A percentile compares a stretch with the other conserved stretches of the same genome.
Evolutionary conservation across 2,113 vertebrate species (phyloP).

Genomic region (Erythrocebus patas): DNA sequence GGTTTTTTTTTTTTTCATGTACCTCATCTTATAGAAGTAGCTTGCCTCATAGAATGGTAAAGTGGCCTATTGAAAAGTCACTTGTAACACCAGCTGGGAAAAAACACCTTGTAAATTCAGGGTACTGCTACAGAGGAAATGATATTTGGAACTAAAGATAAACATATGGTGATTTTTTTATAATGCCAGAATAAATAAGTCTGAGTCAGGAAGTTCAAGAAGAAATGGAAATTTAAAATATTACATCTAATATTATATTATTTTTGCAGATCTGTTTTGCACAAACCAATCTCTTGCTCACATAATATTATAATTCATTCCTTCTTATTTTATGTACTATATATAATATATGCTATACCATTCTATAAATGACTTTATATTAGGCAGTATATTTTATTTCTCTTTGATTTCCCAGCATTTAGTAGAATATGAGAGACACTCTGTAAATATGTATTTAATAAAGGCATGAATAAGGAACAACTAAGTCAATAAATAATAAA

Average conservation of each 20-base stretch:
- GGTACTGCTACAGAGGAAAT: not conserved
- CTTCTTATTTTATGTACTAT: not conserved
- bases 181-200: not conserved
- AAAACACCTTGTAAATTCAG: not conserved
- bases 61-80: not conserved
- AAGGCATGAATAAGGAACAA: constrained; percentile 39
- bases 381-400: not conserved
- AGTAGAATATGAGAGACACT: not conserved
- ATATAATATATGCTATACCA: not conserved
- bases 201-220: constrained; percentile 13
- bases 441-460: constrained; percentile 27
- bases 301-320: not conserved
- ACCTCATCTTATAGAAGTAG: not conserved
- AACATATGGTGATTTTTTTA: not conserved
- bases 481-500: constrained; percentile 36
- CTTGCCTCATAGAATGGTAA: not conserved
- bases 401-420: not conserved
- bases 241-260: not conserved
- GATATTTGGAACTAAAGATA: not conserved
- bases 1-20: not conserved
- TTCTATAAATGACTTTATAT: constrained; percentile 3
- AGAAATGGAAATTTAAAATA: not conserved
- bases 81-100: not conserved
- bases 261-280: not conserved
- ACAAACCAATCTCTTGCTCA: not conserved